Evolutionary conservation across 2,113 vertebrate species (phyloP), one percentile per base, ranked within the genome.

Genomic region (Pleuronectes platessa): DNA sequence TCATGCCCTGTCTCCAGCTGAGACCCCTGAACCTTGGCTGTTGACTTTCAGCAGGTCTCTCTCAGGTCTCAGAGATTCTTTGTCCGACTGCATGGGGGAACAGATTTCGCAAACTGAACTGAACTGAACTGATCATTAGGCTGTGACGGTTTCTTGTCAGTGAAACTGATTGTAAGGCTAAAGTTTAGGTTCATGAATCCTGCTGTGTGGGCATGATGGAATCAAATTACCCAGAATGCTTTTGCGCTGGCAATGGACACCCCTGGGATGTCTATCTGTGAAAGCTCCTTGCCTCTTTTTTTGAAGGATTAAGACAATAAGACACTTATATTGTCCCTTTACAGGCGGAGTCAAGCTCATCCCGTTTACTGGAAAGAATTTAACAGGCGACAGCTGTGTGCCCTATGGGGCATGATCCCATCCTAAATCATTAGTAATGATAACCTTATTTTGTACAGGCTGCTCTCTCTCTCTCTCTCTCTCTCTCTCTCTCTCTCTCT

Each of bases 381-480:
- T 91, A 87, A 84, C 86, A 85, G 79, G 83, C 81, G 86, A 90
- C 94, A 94, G 93, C 93, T 93, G 92, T 31, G 37, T 21, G 74
- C 78, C 68, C 23, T 26, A 45, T 40, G 18, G 78, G 76, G 73
- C 74, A 63, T 59, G 63, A 84, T 78, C 78, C 88, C 74, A 21
- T 79, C 68, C 73, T 91, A 90, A 93, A 92, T 88, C 86, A 93
- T 92, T 89, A 89, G 84, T n/a, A 68, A 77, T 68, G 24, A 86
- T 62, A 68, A 64, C 45, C 61, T 70, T 42, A 40, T 71, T 89
- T 76, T 37, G 83, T 64, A 58, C 78, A 83, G 45, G 56, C 71
- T 40, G 51, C 71, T 26, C 3, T 0, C 74, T 82, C 63, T 59
- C 61, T 37, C 51, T 4, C 9, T 53, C 37, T 27, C 12, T 59